These are phyloP conservation scores for Cheilosia grossa DNA, from an alignment of 2,888 invertebrate genomes.

Conservation along the genomic window DNA sequence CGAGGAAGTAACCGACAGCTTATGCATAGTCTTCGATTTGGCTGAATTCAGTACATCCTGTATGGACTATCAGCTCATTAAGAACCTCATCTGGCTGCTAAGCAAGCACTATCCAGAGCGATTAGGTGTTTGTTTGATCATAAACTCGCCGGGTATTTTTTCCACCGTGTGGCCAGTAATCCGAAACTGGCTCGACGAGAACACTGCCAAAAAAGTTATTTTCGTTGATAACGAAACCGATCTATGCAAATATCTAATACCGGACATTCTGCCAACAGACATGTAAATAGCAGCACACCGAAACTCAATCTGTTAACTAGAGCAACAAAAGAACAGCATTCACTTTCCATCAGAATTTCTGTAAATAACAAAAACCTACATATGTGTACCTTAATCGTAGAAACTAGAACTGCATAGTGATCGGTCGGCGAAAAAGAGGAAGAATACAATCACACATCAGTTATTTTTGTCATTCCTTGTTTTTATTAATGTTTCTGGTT, in stretches of 20 bases:
- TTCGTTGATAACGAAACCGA: constrained; percentile 89
- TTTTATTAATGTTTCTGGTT: constrained; percentile 58
- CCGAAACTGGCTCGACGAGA: constrained; percentile 90
- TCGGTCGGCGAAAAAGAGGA: constrained; percentile 1
- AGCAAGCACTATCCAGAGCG: constrained; percentile 91
- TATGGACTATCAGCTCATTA: constrained; percentile 92
- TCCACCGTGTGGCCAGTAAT: constrained; percentile 91
- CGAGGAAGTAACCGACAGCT: constrained; percentile 90
- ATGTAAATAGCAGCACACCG: constrained; percentile 82
- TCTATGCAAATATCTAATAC: constrained; percentile 89
- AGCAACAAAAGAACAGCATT: constrained; percentile 22
- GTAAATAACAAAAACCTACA: constrained; percentile 67
- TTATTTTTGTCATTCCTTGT: constrained; percentile 28
- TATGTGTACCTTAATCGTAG: constrained; percentile 68
- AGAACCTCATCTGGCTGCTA: constrained; percentile 91
- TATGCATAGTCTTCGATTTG: constrained; percentile 92
- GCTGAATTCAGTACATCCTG: constrained; percentile 89
- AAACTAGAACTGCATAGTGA: constrained; percentile 48
- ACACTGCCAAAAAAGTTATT: constrained; percentile 89
- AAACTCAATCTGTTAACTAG: constrained; percentile 5
- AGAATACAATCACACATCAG: constrained; percentile 31
- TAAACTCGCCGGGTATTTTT: constrained; percentile 90
- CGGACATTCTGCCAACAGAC: constrained; percentile 89
- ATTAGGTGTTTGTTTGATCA: constrained; percentile 89
- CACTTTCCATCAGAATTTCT: constrained; percentile 59